phyloP scores from a whole-genome alignment of 1,140 invertebrate species.

The Triops cancriformis region DNA sequence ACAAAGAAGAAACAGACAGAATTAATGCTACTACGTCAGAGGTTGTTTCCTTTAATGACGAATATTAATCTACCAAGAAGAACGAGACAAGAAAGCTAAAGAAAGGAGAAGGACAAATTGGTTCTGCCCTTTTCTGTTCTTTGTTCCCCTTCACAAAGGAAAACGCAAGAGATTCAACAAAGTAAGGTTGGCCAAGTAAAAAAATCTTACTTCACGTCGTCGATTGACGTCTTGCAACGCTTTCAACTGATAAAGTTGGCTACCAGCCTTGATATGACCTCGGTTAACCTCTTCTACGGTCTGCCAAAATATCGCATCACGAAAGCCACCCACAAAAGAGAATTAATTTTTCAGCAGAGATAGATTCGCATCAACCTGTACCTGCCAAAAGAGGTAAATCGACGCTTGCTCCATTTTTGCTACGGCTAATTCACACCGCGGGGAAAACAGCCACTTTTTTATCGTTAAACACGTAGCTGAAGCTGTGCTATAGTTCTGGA shows the following conservation, averaged over 20 bases:
- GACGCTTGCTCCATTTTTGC: constrained; percentile 53
- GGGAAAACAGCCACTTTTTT: constrained; percentile 87
- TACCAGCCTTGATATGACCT: constrained; percentile 78
- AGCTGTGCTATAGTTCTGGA: constrained; percentile 98
- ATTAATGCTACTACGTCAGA: too few species aligned
- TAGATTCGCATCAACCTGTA: constrained; percentile 31
- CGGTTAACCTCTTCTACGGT: constrained; percentile 92
- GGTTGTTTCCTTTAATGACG: too few species aligned
- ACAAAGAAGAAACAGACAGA: too few species aligned
- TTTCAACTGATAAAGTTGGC: constrained; percentile 87
- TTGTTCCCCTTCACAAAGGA: not conserved
- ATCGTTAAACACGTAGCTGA: constrained; percentile 90
- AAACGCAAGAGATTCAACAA: not conserved
- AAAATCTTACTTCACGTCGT: constrained; percentile 58
- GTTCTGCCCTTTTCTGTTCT: not conserved
- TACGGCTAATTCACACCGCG: constrained; percentile 60
- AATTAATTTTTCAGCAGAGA: not conserved
- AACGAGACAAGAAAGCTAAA: too few species aligned
- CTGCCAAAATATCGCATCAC: constrained; percentile 37
- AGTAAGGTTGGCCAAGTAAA: not conserved
- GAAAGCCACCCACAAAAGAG: constrained; percentile 26
- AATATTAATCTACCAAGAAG: too few species aligned
- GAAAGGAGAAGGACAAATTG: too few species aligned
- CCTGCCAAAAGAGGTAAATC: constrained; percentile 69
- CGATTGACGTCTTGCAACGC: constrained; percentile 82